Evolutionary conservation across 30 jellyfish, hydroid and myxozoan species (phyloP).

Genomic region (Turritopsis dohrnii): DNA sequence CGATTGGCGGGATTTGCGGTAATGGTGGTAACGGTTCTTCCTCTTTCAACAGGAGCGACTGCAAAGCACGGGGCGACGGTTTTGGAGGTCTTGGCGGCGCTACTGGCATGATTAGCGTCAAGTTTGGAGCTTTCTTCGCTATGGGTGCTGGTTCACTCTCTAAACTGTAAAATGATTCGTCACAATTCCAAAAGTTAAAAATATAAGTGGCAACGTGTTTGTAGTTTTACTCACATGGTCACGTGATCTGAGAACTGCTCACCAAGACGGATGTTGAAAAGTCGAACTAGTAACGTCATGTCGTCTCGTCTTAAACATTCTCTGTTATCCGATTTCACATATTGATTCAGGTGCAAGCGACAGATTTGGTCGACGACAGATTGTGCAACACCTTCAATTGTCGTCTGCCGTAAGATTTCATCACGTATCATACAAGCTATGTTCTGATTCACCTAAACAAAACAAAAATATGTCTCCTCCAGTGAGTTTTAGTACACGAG

Average conservation of each 20-base stretch:
- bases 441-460: constrained; percentile 53
- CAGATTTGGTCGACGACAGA: constrained; percentile 80
- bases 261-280: constrained; percentile 77
- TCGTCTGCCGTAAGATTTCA: constrained; percentile 54
- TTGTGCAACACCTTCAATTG: constrained; percentile 90
- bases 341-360: constrained; percentile 77
- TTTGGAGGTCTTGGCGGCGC: constrained; percentile 1
- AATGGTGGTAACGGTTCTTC: neutral
- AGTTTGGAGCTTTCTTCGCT: constrained; percentile 1
- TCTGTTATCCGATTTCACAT: constrained; percentile 39
- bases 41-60: neutral
- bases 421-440: constrained; percentile 52
- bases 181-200: no score
- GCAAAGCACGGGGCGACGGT: neutral
- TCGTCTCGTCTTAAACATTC: constrained; percentile 82
- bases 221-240: neutral
- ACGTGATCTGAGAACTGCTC: neutral
- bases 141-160: neutral
- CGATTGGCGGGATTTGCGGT: neutral
- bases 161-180: neutral
- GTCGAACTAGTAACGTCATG: constrained; percentile 86
- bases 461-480: no score
- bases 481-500: no score
- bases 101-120: neutral
- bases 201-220: no score